Evolutionary conservation across 2,113 vertebrate genomes (phyloP).

Genomic region (Tychaedon coryphoeus): DNA sequence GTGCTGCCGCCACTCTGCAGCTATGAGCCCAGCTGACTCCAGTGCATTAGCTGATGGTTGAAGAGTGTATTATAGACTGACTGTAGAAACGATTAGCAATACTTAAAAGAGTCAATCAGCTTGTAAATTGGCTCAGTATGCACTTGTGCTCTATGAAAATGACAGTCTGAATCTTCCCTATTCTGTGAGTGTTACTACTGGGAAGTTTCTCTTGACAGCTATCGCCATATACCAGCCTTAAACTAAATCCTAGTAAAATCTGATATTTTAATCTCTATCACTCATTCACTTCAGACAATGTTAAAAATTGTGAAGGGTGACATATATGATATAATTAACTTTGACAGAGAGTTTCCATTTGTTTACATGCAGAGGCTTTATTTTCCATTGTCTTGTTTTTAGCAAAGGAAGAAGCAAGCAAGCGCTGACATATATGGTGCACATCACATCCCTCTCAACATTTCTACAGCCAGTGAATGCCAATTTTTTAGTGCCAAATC

Average conservation of each 20-base stretch:
- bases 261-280: constrained; percentile 47
- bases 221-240: neutral
- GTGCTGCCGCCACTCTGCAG: neutral
- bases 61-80: neutral
- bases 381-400: neutral
- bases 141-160: neutral
- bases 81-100: neutral
- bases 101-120: neutral
- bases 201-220: constrained; percentile 6
- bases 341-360: constrained; percentile 27
- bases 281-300: constrained; percentile 18
- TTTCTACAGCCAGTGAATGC: neutral
- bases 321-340: neutral
- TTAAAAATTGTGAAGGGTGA: neutral
- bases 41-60: neutral
- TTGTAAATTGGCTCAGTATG: neutral
- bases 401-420: constrained; percentile 11
- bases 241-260: constrained; percentile 37
- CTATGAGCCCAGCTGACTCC: neutral
- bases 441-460: neutral
- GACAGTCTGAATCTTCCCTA: neutral
- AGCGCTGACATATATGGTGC: neutral
- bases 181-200: neutral
- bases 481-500: neutral
- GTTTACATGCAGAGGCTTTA: neutral